These are phyloP conservation scores for Anarrhichthys ocellatus DNA, from an alignment of 2,113 vertebrate genomes.

Conservation along the genomic window DNA sequence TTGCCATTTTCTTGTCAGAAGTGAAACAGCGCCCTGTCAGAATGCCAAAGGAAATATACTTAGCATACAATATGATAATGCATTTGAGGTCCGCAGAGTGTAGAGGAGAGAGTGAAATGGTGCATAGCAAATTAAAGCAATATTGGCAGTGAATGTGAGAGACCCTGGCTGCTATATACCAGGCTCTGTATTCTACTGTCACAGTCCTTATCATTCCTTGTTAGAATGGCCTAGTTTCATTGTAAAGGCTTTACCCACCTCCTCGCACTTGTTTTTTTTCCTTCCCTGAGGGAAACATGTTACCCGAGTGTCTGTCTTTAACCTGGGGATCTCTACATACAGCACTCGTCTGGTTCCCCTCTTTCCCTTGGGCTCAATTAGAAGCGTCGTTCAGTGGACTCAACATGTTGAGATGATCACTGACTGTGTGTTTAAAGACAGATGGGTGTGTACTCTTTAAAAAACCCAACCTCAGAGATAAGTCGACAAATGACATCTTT, in stretches of 20 bases:
- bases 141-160: constrained; percentile 59
- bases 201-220: constrained; percentile 69
- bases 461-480: constrained; percentile 34
- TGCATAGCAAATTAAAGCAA: constrained; percentile 69
- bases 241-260: constrained; percentile 65
- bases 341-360: constrained; percentile 29
- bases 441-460: constrained; percentile 9
- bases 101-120: constrained; percentile 61
- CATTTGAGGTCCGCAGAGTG: constrained; percentile 42
- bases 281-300: constrained; percentile 56
- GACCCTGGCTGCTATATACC: constrained; percentile 47
- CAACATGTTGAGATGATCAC: constrained; percentile 23
- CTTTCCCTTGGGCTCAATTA: constrained; percentile 74
- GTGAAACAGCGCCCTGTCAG: constrained; percentile 4
- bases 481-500: constrained; percentile 12
- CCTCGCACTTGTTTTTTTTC: constrained; percentile 55
- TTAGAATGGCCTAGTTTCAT: constrained; percentile 79
- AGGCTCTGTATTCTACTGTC: constrained; percentile 59
- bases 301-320: constrained; percentile 61
- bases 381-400: constrained; percentile 35
- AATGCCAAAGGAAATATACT: constrained; percentile 21
- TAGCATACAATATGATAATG: constrained; percentile 29
- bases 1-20: background rate
- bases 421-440: constrained; percentile 8
- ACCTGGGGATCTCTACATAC: constrained; percentile 55